Conservation (phyloP, 2,113 vertebrate genomes). For the Malurus melanocephalus region DNA sequence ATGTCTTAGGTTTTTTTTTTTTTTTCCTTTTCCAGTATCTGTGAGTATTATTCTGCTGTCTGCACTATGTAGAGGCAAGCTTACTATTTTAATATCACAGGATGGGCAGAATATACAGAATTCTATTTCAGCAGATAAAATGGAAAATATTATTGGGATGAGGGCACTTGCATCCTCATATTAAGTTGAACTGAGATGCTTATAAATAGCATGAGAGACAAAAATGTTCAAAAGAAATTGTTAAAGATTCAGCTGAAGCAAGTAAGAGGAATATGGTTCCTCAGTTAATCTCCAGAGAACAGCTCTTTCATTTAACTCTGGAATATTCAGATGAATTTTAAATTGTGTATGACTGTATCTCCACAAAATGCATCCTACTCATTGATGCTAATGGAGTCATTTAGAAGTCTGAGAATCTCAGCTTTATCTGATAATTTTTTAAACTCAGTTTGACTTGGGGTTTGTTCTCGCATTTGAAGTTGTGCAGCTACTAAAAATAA, state of each 20-base stretch:
- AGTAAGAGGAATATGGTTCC: neutral
- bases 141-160: neutral
- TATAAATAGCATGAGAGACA: neutral
- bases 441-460: neutral
- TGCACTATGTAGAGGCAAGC: neutral
- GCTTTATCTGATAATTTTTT: constrained; percentile 8
- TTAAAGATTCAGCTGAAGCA: neutral
- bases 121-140: neutral
- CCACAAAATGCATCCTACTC: constrained; percentile 4
- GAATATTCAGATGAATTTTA: constrained; percentile 26
- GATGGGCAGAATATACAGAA: neutral
- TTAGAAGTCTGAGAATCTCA: neutral
- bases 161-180: neutral
- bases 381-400: neutral
- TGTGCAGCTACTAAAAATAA: constrained; percentile 37
- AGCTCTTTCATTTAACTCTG: constrained; percentile 5
- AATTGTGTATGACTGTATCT: neutral
- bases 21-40: neutral
- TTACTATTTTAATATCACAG: neutral
- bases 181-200: neutral
- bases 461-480: neutral
- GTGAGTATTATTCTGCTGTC: neutral
- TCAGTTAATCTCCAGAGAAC: neutral
- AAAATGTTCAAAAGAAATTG: neutral
- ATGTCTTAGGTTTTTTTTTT: neutral